Evolutionary conservation across 64 coral and sea anemone species (phyloP), one percentile per base, ranked within the genome.

Genomic region (Cladopsammia gracilis): DNA sequence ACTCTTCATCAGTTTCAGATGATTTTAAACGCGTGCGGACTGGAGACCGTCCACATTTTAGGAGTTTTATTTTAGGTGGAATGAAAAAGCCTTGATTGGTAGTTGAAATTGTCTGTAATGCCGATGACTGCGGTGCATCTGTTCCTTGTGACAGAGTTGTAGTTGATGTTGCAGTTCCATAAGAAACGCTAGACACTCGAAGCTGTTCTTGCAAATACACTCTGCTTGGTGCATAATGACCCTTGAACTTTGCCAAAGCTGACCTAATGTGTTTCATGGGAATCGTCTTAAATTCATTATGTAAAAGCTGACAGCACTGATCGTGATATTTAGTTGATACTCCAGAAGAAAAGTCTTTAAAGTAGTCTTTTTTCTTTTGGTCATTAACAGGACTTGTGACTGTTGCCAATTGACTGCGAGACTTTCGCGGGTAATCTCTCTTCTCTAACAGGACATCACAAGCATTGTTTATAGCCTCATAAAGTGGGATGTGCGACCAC

Each of bases 151-250:
- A 5, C 7, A 18, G 5, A 22, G 76, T 48, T 42, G 51, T 75
- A 19, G 80, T 82, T 70, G 75, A 78, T 25, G 79, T 76, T 3
- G 48, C 22, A 26, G 51, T 90, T 77, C 5, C 20, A 26, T 70
- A 18, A 1, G 9, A 10, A 11, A 19, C 34, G 52, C 52, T 90
- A 88, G 77, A 79, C 10, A 89, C 67, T 60, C 90, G 24, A 23
- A 98, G 47, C 56, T 77, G 86, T 49, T 99, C 98, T 92, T 99
- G 94, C 34, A 99, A 49, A 24, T 53, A 88, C 51, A 93, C 96
- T 61, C 85, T 90, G 18, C 76, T 76, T 10, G 98, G 94, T 5
- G 98, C 98, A 76, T 99, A 99, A 52, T 99, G 98, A 26, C 48
- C 2, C 13, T 70, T 66, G 64, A 68, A 96, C 59, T 91, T 94